A percentile compares a stretch with the other conserved stretches of the same genome.
Conservation (phyloP, 1,140 invertebrate species). For the Thaumatotibia leucotreta region DNA sequence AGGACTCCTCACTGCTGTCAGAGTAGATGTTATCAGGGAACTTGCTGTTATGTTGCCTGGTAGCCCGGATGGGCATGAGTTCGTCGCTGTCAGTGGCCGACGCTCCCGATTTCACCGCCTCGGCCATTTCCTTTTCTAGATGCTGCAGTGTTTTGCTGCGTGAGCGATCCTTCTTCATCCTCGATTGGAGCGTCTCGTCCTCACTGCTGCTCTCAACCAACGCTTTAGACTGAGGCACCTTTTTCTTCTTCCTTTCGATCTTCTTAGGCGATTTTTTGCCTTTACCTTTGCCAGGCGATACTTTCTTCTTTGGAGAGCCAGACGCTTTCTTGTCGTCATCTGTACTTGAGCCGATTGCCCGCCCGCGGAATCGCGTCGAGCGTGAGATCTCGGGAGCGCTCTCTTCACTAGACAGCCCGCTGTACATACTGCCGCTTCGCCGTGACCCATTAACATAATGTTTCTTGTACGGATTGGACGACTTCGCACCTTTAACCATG, state of each 20-base stretch:
- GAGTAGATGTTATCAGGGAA: constrained; percentile 84
- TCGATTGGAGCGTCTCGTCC: constrained; percentile 72
- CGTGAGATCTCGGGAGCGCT: constrained; percentile 67
- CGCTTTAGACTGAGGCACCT: constrained; percentile 61
- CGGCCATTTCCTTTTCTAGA: constrained; percentile 83
- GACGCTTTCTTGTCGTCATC: constrained; percentile 68
- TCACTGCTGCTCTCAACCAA: constrained; percentile 79
- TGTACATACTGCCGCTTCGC: constrained; percentile 80
- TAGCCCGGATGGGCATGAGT: constrained; percentile 79
- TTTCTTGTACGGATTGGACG: constrained; percentile 83
- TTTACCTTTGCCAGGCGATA: constrained; percentile 58
- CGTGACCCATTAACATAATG: constrained; percentile 87
- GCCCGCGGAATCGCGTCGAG: constrained; percentile 63
- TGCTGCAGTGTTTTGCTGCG: constrained; percentile 79
- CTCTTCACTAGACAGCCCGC: constrained; percentile 82
- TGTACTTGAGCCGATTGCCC: constrained; percentile 65
- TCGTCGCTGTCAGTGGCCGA: constrained; percentile 87
- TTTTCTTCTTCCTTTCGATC: constrained; percentile 65
- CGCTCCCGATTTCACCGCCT: constrained; percentile 57
- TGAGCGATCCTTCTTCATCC: constrained; percentile 73
- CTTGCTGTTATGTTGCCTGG: constrained; percentile 58
- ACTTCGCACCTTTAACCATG: constrained; percentile 77
- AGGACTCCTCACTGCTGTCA: constrained; percentile 80
- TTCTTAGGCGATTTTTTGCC: constrained; percentile 60
- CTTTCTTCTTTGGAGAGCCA: constrained; percentile 62